Evolutionary conservation across 2,888 invertebrate genomes (phyloP).

Genomic region (Carcina quercana): DNA sequence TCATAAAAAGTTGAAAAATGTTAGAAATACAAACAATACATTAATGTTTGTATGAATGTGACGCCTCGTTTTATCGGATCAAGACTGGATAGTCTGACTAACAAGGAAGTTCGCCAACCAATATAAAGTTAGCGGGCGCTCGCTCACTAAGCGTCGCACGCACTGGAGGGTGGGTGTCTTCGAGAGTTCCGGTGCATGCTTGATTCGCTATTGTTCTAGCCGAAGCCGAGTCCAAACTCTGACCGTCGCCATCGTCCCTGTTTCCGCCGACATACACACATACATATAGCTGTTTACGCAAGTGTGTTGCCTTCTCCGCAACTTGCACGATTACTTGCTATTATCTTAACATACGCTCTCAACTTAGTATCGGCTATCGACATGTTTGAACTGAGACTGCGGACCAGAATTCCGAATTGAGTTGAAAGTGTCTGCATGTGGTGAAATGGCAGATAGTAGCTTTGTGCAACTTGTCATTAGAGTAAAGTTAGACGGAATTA

Average conservation of each 20-base stretch:
- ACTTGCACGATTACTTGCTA: slow-evolving; percentile 58
- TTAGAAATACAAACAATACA: no score
- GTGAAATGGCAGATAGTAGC: slow-evolving; percentile 15
- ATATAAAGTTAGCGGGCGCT: slow-evolving; percentile 61
- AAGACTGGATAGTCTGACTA: slow-evolving; percentile 25
- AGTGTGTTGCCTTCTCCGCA: slow-evolving; percentile 46
- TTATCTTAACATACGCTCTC: slow-evolving; percentile 53
- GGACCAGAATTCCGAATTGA: slow-evolving; percentile 31
- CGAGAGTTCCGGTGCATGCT: slow-evolving; percentile 68
- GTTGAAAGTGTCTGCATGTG: slow-evolving; percentile 30
- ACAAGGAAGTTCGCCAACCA: slow-evolving; percentile 62
- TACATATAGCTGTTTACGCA: slow-evolving; percentile 32
- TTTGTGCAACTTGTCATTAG: slow-evolving; percentile 22
- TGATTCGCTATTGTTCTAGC: slow-evolving; percentile 69
- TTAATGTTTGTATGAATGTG: no score
- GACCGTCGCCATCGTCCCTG: slow-evolving; percentile 37
- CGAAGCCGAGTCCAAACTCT: slow-evolving; percentile 52
- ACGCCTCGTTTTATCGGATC: slow-evolving; percentile 32
- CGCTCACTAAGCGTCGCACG: slow-evolving; percentile 62
- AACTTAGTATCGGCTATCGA: slow-evolving; percentile 51
- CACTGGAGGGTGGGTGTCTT: slow-evolving; percentile 62
- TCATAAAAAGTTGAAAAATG: no score
- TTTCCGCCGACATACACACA: slow-evolving; percentile 27
- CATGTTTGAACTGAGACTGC: slow-evolving; percentile 35
- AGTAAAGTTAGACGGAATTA: no score